Conservation (phyloP, 2,888 invertebrate species). For the Drosophila cyrtoloma region DNA sequence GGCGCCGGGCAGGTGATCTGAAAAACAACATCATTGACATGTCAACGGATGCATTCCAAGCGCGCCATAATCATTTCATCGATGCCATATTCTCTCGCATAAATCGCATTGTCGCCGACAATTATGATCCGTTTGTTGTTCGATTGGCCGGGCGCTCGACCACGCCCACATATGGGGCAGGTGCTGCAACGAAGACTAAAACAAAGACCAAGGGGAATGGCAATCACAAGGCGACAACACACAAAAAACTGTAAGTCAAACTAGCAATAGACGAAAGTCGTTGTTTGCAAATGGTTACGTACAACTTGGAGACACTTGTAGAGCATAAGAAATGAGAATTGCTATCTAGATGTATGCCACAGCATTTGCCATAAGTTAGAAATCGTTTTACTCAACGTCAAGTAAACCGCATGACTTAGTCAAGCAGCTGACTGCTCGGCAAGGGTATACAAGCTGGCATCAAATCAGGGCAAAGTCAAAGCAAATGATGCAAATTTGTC, state of each 20-base stretch:
- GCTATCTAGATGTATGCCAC: neutral
- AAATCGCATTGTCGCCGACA: conserved; percentile 91
- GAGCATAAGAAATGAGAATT: neutral
- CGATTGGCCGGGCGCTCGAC: conserved; percentile 75
- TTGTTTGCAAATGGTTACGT: neutral
- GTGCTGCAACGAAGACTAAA: conserved; percentile 55
- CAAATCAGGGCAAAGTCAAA: conserved; percentile 34
- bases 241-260: conserved; percentile 81
- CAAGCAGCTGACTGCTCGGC: neutral
- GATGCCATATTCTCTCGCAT: conserved; percentile 93
- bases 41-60: conserved; percentile 87
- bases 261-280: no score
- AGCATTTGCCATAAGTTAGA: neutral
- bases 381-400: neutral
- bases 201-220: conserved; percentile 41
- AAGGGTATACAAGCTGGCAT: neutral
- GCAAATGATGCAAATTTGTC: conserved; percentile 60
- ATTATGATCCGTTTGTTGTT: conserved; percentile 94
- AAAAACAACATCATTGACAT: conserved; percentile 85
- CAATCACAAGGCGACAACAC: conserved; percentile 55
- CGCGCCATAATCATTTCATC: conserved; percentile 94
- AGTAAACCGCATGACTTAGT: neutral
- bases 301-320: neutral
- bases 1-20: conserved; percentile 74
- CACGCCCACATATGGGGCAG: conserved; percentile 41